Evolutionary conservation across 2,113 vertebrate genomes (phyloP).

Genomic region (Siniperca chuatsi): DNA sequence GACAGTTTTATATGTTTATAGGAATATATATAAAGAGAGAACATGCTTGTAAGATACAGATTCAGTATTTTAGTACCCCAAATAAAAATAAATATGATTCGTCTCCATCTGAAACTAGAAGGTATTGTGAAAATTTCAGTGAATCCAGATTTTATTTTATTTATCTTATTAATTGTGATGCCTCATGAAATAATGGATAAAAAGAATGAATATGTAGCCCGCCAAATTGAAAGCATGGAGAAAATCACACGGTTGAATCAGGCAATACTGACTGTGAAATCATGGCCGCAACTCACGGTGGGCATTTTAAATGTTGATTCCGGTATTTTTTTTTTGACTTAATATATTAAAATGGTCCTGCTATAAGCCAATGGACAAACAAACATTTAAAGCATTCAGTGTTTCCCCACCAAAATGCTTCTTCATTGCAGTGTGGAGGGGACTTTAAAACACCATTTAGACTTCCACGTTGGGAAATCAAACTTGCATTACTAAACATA

Average conservation of each 20-base stretch:
- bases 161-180: not conserved
- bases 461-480: not conserved
- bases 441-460: not conserved
- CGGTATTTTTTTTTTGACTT: too few relatives aligned
- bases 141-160: too few relatives aligned
- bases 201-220: not conserved
- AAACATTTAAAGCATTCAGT: not conserved
- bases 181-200: not conserved
- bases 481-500: not conserved
- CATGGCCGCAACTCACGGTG: not conserved
- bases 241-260: too few relatives aligned
- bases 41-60: not conserved
- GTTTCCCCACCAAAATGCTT: not conserved
- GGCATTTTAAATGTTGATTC: not conserved
- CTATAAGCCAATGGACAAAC: not conserved
- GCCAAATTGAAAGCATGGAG: too few relatives aligned
- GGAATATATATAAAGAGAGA: not conserved
- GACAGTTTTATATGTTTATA: not conserved
- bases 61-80: not conserved
- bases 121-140: not conserved
- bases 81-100: not conserved
- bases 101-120: not conserved
- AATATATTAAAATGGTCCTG: too few relatives aligned
- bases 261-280: too few relatives aligned
- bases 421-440: not conserved